Evolutionary conservation across 2,113 vertebrate species (phyloP).

Genomic region (Telmatochromis brachygnathus): DNA sequence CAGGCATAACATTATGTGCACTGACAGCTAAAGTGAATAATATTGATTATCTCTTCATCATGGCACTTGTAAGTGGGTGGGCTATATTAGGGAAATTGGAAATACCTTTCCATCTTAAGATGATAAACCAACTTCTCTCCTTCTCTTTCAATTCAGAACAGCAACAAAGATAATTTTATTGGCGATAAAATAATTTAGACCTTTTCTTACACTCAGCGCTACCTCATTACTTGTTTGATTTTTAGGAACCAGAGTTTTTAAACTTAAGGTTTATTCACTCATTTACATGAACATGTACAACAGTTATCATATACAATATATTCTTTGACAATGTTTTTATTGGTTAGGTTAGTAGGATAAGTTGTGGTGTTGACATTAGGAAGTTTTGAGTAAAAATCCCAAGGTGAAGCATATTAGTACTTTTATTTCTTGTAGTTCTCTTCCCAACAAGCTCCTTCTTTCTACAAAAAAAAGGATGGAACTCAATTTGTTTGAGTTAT

Average conservation of each 20-base stretch:
- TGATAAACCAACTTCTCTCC: not conserved
- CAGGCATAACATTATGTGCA: not conserved
- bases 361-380: not conserved
- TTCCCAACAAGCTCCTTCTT: not conserved
- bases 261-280: not conserved
- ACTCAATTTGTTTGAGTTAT: not conserved
- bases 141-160: not conserved
- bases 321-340: not conserved
- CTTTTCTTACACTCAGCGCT: not conserved
- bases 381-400: not conserved
- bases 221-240: not conserved
- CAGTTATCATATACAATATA: not conserved
- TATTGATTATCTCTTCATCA: not conserved
- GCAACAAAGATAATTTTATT: not conserved
- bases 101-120: not conserved
- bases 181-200: not conserved
- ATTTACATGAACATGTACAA: not conserved
- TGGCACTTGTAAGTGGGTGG: not conserved
- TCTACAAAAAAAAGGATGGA: not conserved
- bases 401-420: not conserved
- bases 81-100: not conserved
- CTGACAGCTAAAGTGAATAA: not conserved
- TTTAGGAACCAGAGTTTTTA: not conserved
- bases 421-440: not conserved
- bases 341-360: not conserved